These are phyloP conservation scores for Drosophila setifemur DNA, from an alignment of 1,140 invertebrate species.

Conservation along the genomic window DNA sequence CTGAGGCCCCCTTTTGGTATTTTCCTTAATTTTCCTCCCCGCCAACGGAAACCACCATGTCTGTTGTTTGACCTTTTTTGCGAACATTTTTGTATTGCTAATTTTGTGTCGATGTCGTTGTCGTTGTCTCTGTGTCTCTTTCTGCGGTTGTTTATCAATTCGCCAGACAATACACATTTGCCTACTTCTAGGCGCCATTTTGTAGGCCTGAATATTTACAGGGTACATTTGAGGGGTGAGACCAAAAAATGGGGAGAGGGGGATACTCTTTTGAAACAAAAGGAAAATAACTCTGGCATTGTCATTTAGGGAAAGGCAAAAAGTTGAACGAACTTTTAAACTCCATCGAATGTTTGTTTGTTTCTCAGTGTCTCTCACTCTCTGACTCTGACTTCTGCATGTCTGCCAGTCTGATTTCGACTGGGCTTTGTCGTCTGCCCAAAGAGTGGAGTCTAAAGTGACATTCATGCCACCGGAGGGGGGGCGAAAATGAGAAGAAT, in stretches of 20 bases:
- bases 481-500: neutral
- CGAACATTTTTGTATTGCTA: conserved; percentile 40
- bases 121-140: too few species aligned
- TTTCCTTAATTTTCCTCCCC: conserved; percentile 41
- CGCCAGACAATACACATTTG: conserved; percentile 39
- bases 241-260: neutral
- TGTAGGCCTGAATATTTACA: conserved; percentile 30
- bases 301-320: conserved; percentile 25
- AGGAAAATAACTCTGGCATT: conserved; percentile 26
- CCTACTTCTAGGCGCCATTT: conserved; percentile 35
- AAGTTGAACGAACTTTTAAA: conserved; percentile 46
- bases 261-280: conserved; percentile 8
- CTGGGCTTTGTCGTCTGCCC: conserved; percentile 16
- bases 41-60: conserved; percentile 18
- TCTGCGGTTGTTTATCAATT: conserved; percentile 32
- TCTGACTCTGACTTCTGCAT: conserved; percentile 15
- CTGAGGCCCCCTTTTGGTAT: conserved; percentile 1
- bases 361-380: too few species aligned
- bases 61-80: conserved; percentile 65
- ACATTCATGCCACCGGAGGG: neutral
- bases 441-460: conserved; percentile 10
- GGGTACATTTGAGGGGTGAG: too few species aligned
- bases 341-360: conserved; percentile 51
- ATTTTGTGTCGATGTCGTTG: conserved; percentile 44
- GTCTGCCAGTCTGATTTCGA: conserved; percentile 30